Percentiles rank a stretch among this genome's conserved stretches.
Conservation (phyloP, 2,888 invertebrate genomes). For the Suillia variegata region DNA sequence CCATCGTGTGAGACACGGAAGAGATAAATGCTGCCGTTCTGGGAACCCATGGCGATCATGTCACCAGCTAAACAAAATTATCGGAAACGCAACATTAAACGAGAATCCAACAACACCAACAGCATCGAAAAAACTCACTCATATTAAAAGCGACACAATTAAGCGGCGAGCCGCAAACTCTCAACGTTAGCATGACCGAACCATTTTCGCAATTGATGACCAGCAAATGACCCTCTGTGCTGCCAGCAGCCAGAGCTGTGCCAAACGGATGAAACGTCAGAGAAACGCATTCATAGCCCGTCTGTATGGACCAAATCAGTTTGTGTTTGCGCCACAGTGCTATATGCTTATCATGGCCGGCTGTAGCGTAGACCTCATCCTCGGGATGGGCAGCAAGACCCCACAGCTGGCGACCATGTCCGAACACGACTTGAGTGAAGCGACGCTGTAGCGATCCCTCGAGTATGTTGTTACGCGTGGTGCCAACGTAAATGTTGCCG, state of each 20-base stretch:
- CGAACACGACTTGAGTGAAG: constrained; percentile 86
- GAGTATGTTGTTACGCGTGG: constrained; percentile 85
- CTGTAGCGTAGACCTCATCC: constrained; percentile 89
- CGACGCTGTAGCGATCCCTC: constrained; percentile 88
- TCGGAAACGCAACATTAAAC: not conserved
- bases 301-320: constrained; percentile 84
- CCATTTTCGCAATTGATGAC: constrained; percentile 88
- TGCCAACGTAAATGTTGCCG: constrained; percentile 89
- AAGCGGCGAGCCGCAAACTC: constrained; percentile 86
- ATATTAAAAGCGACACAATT: constrained; percentile 88
- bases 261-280: constrained; percentile 88
- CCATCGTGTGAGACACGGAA: constrained; percentile 88
- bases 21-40: constrained; percentile 80
- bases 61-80: constrained; percentile 73
- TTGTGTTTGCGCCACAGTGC: constrained; percentile 90
- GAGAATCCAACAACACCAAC: too few relatives aligned
- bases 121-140: too few relatives aligned
- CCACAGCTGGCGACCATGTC: constrained; percentile 86
- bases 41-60: constrained; percentile 85
- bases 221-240: constrained; percentile 85
- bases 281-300: constrained; percentile 87
- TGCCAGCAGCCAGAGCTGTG: constrained; percentile 84
- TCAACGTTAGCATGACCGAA: constrained; percentile 79
- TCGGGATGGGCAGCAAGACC: constrained; percentile 89
- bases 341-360: constrained; percentile 89